phyloP scores from a whole-genome alignment of 2,888 invertebrate genomes.

The Drepana falcataria region DNA sequence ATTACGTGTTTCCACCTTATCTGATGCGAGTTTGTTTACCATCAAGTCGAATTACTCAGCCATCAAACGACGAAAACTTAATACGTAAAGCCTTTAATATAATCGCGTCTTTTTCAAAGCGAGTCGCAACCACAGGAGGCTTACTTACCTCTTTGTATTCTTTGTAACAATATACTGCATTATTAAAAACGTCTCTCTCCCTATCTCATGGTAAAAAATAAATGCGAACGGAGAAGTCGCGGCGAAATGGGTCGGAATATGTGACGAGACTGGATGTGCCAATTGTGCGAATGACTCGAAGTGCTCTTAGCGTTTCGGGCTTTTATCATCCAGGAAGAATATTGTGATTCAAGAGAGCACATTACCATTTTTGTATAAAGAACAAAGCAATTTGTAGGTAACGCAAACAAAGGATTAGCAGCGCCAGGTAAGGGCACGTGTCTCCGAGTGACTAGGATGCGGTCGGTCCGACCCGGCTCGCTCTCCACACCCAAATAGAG shows the following conservation, averaged over 20 bases:
- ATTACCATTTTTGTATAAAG: constrained; percentile 23
- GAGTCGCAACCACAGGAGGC: constrained; percentile 37
- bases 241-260: constrained; percentile 43
- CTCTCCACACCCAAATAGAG: constrained; percentile 55
- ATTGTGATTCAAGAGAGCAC: constrained; percentile 19
- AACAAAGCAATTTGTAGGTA: constrained; percentile 3
- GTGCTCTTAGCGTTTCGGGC: constrained; percentile 30
- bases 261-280: constrained; percentile 38
- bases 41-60: constrained; percentile 32
- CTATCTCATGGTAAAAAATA: constrained; percentile 50
- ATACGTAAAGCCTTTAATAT: constrained; percentile 48
- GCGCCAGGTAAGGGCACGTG: constrained; percentile 11
- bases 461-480: constrained; percentile 23
- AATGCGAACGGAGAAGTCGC: constrained; percentile 41
- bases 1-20: not conserved
- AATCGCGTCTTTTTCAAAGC: constrained; percentile 38
- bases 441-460: constrained; percentile 14
- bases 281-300: constrained; percentile 39
- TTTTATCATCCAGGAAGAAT: constrained; percentile 40
- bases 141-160: constrained; percentile 57
- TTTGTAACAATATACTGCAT: constrained; percentile 68
- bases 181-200: constrained; percentile 61
- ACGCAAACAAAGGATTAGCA: constrained; percentile 10
- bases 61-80: constrained; percentile 42
- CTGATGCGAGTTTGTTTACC: constrained; percentile 11